These are phyloP conservation scores for Tenthredo livida DNA, from an alignment of 2,888 invertebrate species.

Conservation along the genomic window DNA sequence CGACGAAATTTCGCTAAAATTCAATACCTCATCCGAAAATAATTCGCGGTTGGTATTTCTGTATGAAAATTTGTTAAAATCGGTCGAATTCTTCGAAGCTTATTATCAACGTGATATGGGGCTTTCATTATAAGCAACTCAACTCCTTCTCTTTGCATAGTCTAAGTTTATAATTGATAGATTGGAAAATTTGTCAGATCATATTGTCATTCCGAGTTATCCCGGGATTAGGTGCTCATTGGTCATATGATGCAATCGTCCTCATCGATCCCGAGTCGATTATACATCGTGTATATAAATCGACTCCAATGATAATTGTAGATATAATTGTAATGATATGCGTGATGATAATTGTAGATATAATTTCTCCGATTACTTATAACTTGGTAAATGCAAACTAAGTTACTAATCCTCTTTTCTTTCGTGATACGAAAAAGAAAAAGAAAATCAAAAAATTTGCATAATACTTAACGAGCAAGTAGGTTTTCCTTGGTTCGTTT, in stretches of 20 bases:
- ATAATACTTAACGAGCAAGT: not conserved
- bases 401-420: not conserved
- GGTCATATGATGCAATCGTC: not conserved
- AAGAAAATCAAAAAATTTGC: too few relatives aligned
- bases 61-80: not conserved
- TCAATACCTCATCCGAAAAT: not conserved
- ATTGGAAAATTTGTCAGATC: not conserved
- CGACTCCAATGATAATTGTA: not conserved
- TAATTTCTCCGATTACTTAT: not conserved
- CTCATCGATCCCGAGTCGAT: not conserved
- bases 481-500: not conserved
- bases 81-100: not conserved
- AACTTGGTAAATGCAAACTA: not conserved
- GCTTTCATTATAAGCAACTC: not conserved
- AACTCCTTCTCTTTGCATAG: not conserved
- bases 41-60: not conserved
- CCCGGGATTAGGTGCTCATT: not conserved
- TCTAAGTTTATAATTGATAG: not conserved
- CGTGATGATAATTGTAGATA: not conserved
- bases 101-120: not conserved
- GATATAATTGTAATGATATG: too few relatives aligned
- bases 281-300: not conserved
- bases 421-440: not conserved
- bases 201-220: not conserved
- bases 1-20: not conserved